Conservation (phyloP, 2,113 vertebrate species). For the Sceloporus undulatus region DNA sequence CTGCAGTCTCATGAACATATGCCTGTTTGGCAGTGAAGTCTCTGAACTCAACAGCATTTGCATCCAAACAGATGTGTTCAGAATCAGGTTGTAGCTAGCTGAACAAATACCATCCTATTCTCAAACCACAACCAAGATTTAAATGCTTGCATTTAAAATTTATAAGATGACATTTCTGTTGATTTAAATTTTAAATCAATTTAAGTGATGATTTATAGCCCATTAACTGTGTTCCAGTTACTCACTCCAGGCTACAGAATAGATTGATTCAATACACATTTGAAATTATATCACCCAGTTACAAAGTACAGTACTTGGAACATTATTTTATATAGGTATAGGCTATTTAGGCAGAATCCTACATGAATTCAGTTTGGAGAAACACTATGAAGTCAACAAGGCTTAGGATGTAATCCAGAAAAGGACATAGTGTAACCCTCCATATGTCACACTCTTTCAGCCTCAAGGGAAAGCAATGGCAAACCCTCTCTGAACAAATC, state of each 20-base stretch:
- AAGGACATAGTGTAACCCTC: neutral
- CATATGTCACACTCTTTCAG: neutral
- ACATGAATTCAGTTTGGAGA: neutral
- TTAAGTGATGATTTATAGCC: constrained; percentile 29
- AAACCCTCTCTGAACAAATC: too few relatives aligned
- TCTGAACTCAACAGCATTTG: neutral
- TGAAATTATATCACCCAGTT: neutral
- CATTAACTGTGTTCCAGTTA: neutral
- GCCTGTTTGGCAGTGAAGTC: neutral
- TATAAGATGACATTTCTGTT: too few relatives aligned
- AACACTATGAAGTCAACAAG: neutral
- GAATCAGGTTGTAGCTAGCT: neutral
- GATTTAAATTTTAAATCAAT: neutral
- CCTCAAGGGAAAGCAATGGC: too few relatives aligned
- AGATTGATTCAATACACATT: neutral
- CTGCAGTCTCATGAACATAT: neutral
- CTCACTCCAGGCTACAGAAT: neutral
- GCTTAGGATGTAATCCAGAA: neutral
- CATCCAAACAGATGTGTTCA: neutral
- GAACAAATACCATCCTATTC: neutral
- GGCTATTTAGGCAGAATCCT: neutral
- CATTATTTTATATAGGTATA: too few relatives aligned
- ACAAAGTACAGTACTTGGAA: neutral
- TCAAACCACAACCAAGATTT: constrained; percentile 22
- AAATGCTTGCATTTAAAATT: neutral